Evolutionary conservation across 2,797 vertebrate species (phyloP).

Genomic region (Notolabrus celidotus): DNA sequence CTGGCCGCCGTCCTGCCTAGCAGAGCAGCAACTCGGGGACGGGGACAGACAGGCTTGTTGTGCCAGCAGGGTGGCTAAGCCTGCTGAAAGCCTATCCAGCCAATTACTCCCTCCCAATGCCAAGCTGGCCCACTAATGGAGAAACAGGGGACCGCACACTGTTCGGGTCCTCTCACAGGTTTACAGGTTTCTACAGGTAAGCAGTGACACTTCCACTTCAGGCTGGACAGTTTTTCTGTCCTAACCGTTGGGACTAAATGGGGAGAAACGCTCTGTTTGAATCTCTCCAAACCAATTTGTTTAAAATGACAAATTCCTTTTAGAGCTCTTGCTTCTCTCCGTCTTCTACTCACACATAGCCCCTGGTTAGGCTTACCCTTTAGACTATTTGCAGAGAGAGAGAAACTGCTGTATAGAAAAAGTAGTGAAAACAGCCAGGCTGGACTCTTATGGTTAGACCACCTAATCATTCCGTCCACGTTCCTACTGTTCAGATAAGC

Average conservation of each 20-base stretch:
- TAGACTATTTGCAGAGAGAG: slow-evolving; percentile 71
- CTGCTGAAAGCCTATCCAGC: slow-evolving; percentile 80
- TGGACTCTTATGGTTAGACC: slow-evolving; percentile 70
- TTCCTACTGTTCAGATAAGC: slow-evolving; percentile 83
- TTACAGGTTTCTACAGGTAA: slow-evolving; percentile 69
- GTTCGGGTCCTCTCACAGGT: slow-evolving; percentile 65
- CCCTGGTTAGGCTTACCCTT: slow-evolving; percentile 83
- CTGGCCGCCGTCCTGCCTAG: slow-evolving; percentile 77
- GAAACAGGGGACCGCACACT: slow-evolving; percentile 78
- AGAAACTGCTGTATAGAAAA: slow-evolving; percentile 60
- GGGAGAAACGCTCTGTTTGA: slow-evolving; percentile 56
- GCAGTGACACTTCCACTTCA: slow-evolving; percentile 44
- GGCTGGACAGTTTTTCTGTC: slow-evolving; percentile 41
- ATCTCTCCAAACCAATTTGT: slow-evolving; percentile 79
- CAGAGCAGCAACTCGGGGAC: slow-evolving; percentile 74
- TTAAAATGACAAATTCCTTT: slow-evolving; percentile 78
- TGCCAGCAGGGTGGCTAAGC: slow-evolving; percentile 85
- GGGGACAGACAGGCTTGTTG: slow-evolving; percentile 73
- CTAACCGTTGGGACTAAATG: slow-evolving; percentile 51
- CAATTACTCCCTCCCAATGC: slow-evolving; percentile 84
- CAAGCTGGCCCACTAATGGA: slow-evolving; percentile 83
- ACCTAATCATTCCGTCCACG: slow-evolving; percentile 84
- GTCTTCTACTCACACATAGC: slow-evolving; percentile 68
- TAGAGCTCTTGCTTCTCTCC: slow-evolving; percentile 68
- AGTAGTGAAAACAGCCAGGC: slow-evolving; percentile 59